Base-by-base conservation (phyloP, 1,140 invertebrate genomes). In the Nomia melanderi region DNA sequence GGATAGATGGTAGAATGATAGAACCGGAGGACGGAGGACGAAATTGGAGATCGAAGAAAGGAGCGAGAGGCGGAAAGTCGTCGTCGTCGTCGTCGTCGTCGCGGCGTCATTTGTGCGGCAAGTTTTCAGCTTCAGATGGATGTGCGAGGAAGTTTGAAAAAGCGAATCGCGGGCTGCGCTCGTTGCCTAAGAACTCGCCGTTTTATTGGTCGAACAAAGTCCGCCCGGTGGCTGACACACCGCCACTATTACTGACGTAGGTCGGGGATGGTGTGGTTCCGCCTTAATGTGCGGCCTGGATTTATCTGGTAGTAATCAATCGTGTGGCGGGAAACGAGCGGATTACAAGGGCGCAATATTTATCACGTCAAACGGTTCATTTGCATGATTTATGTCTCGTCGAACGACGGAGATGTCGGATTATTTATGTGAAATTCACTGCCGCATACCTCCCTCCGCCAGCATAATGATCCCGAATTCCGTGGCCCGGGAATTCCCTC, bases 301-400 rank as follows among this genome's bases (percentile, higher is more conserved):
- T 90, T 90, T 90, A 90, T 90, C 88, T 86, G 72, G 57, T 81
- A 86, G 88, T 88, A 88, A 90, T 90, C 89, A 90, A 90, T 90
- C 88, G 88, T 90, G 81, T 63, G 67, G 79, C 39, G 77, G 76
- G 81, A 86, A 87, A 85, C 87, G 78, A 80, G 82, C 86, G 84
- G 80, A 82, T 80, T 79, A 78, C 86, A 88, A 87, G 82, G 81
- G 78, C 79, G 84, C 81, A 88, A 88, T 89, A 90, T 90, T 90
- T 90, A 90, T 90, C 88, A 90, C 86, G 86, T 87, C 88, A 86
- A 90, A 87, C 83, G 87, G 83, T 90, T 90, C 86, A 90, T 90
- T 90, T 90, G 83, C 87, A 90, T 90, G 89, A 90, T 90, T 90
- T 90, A 90, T 90, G 85, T 86, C 59, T 70, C 77, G 59, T 80